Base-by-base conservation (phyloP, 1,140 invertebrate genomes). In the Dermatophagoides farinae region DNA sequence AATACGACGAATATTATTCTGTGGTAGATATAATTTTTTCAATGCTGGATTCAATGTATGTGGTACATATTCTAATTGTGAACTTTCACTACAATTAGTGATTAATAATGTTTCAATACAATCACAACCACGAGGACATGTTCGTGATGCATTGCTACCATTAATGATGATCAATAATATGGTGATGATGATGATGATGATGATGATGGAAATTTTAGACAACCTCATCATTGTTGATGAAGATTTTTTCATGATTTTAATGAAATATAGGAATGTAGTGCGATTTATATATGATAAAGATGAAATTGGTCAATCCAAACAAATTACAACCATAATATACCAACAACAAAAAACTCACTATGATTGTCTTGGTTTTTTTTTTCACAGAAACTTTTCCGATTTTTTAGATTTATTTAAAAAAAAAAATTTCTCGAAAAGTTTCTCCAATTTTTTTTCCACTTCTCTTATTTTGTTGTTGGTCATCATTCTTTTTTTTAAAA, bases 31-130 rank as follows among this genome's bases (percentile, higher is more conserved):
- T 16, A 91, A 76, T n/a, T 78, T 77, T 70, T 86, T 83, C 55
- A 90, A 85, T 64, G 82, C 83, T 6, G 88, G 88, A 72, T 91
- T 92, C 44, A 92, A 75, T 0, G 87, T 85, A 65, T 91, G 90
- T 43, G 88, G 88, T 44, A 91, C 80, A 18, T 88, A 84, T 71
- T 89, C 86, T 44, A 92, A 74, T 62, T 83, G 84, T 65, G 83
- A 85, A 67, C 81, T 81, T 64, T 85, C 79, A 70, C 88, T 90
- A 53, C 82, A 79, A 0, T 89, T 87, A n/a, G 85, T 81, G 1
- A 46, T 20, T 55, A 88, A 78, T 0, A 81, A 86, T 54, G 88
- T 84, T 67, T 92, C 87, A 71, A 91, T 84, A 75, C 87, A 90
- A 50, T 75, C 75, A 69, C 87, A 90, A 62, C 80, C 78, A 20